Conservation (phyloP, 1,140 invertebrate species). For the Lepidotrigona ventralis region DNA sequence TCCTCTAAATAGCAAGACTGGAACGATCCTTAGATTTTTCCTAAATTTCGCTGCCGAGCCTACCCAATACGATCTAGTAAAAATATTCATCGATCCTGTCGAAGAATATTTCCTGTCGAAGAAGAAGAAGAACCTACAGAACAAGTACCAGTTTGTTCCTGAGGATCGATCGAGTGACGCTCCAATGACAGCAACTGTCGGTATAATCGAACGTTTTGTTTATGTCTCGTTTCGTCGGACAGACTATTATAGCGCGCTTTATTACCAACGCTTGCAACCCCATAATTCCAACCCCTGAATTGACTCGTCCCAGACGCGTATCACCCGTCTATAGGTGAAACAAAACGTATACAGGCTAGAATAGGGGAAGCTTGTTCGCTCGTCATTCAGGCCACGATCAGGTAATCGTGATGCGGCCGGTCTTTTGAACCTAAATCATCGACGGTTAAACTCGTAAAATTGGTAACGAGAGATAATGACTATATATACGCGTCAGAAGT, state of each 20-base stretch:
- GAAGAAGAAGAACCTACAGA: too few relatives aligned
- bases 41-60: not conserved
- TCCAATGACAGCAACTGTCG: too few relatives aligned
- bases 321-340: not conserved
- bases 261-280: not conserved
- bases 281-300: not conserved
- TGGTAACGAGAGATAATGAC: slow-evolving; percentile 25
- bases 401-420: not conserved
- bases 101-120: too few relatives aligned
- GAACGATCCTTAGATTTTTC: not conserved
- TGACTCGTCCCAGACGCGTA: not conserved
- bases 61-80: too few relatives aligned
- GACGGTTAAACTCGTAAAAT: not conserved
- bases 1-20: not conserved
- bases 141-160: too few relatives aligned
- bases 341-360: not conserved
- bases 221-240: too few relatives aligned
- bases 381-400: not conserved
- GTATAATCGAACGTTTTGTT: too few relatives aligned
- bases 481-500: not conserved
- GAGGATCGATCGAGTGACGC: too few relatives aligned
- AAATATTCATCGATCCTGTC: too few relatives aligned
- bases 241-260: not conserved
- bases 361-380: not conserved
- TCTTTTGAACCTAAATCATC: slow-evolving; percentile 9